Base-by-base conservation (phyloP, 2,113 vertebrate species). In the Setophaga petechia region DNA sequence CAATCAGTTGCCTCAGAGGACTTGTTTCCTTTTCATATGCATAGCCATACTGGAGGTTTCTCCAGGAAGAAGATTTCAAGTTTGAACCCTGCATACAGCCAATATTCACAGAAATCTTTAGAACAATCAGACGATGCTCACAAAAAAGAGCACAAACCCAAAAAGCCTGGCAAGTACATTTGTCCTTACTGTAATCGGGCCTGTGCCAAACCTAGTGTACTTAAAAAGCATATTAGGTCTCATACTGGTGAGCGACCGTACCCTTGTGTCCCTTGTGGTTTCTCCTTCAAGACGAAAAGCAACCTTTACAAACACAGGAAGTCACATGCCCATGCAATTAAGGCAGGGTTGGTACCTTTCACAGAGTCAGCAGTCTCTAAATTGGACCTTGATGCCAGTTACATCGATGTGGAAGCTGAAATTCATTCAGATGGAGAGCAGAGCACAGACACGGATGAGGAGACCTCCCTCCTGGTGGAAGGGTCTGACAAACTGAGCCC, bases 241-340 rank as follows among this genome's bases (percentile, higher is more conserved):
- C 99, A 99, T 57, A 99, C 99, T 5, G 99, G 99, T 35, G 99
- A 99, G 92, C 98, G 99, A 85, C 99, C 99, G 0, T 99, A 99
- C 76, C 99, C 99, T 23, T 99, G 99, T 93, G 98, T 98, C 84
- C 99, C 99, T 59, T 99, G 99, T 91, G 99, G 99, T 84, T 99
- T 99, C 95, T 99, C 99, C 65, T 99, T 99, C 96, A 99, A 99
- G 98, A 99, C 99, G 2, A 99, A 99, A 98, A 99, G 99, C 97
- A 99, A 99, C 97, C 98, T 99, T 94, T 99, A 99, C 97, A 99
- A 99, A 98, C 99, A 99, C 97, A 98, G 99, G 93, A 99, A 99
- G 95, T 99, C 99, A 44, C 99, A 99, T 67, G 99, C 99, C 83
- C 99, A 99, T 83, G 99, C 99, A 88, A 99, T 99, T 97, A 99